phyloP scores from a whole-genome alignment of 2,888 invertebrate species.

The Ametastegia equiseti region DNA sequence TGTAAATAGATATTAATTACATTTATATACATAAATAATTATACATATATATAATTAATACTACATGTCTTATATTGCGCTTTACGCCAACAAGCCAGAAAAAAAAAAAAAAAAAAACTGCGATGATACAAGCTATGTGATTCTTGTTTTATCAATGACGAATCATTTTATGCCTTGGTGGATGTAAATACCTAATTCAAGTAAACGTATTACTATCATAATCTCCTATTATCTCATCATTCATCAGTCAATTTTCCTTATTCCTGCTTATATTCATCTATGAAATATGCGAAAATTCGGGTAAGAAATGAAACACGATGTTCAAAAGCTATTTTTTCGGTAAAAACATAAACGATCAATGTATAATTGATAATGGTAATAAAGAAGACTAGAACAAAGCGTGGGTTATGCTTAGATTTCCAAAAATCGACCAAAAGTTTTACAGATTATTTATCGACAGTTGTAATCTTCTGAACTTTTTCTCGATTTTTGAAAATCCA shows the following conservation, averaged over 20 bases:
- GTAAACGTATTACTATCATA: slow-evolving; percentile 19
- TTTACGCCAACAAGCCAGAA: slow-evolving; percentile 31
- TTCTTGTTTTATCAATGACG: neutral
- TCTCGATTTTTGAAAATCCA: too few relatives aligned
- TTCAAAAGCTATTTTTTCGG: too few relatives aligned
- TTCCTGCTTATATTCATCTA: too few relatives aligned
- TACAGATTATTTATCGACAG: too few relatives aligned
- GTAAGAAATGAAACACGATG: too few relatives aligned
- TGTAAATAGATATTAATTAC: slow-evolving; percentile 47
- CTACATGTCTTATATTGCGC: neutral
- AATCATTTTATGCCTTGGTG: slow-evolving; percentile 1
- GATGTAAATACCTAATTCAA: slow-evolving; percentile 1
- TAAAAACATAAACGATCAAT: too few relatives aligned
- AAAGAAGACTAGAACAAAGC: too few relatives aligned
- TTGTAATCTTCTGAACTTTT: too few relatives aligned
- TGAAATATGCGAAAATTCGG: too few relatives aligned
- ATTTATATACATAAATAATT: slow-evolving; percentile 26
- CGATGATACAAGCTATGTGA: neutral
- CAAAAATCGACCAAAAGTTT: neutral
- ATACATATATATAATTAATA: neutral
- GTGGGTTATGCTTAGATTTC: too few relatives aligned
- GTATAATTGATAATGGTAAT: too few relatives aligned
- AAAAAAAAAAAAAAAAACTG: too few relatives aligned
- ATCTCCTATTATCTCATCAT: neutral
- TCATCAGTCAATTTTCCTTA: neutral